phyloP scores from a whole-genome alignment of 2,113 vertebrate genomes.

The Thinocorus orbignyianus region DNA sequence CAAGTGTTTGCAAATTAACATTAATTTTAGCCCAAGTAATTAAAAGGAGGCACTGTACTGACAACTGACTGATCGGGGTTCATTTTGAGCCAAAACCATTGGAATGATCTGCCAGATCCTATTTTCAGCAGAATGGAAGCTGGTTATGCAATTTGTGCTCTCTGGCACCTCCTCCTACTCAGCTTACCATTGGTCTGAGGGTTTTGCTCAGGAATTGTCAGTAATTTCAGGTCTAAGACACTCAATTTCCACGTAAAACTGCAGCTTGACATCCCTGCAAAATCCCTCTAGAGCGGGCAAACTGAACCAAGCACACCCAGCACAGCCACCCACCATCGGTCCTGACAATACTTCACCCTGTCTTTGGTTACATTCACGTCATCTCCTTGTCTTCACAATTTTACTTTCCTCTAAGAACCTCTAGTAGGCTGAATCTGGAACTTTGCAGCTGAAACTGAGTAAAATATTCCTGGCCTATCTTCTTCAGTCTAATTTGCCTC shows the following conservation, averaged over 20 bases:
- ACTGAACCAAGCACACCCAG: not conserved
- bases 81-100: slow-evolving; percentile 23
- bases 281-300: not conserved
- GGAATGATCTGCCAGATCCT: slow-evolving; percentile 21
- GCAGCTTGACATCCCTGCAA: not conserved
- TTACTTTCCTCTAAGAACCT: not conserved
- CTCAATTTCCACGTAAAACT: slow-evolving; percentile 1
- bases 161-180: slow-evolving; percentile 8
- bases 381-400: slow-evolving; percentile 14
- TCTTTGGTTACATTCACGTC: not conserved
- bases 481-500: not conserved
- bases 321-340: not conserved
- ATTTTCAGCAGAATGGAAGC: slow-evolving; percentile 45
- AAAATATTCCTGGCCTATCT: slow-evolving; percentile 20
- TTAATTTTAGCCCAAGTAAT: slow-evolving; percentile 37
- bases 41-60: slow-evolving; percentile 23
- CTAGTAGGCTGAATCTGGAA: not conserved
- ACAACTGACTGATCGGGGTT: not conserved
- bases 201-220: slow-evolving; percentile 20
- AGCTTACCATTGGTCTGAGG: not conserved
- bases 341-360: not conserved
- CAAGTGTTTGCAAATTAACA: slow-evolving; percentile 21
- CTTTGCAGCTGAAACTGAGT: slow-evolving; percentile 1
- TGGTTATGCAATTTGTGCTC: slow-evolving; percentile 23
- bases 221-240: slow-evolving; percentile 4